Conservation (phyloP, 2,797 vertebrate genomes). For the Chromobotia macracanthus region DNA sequence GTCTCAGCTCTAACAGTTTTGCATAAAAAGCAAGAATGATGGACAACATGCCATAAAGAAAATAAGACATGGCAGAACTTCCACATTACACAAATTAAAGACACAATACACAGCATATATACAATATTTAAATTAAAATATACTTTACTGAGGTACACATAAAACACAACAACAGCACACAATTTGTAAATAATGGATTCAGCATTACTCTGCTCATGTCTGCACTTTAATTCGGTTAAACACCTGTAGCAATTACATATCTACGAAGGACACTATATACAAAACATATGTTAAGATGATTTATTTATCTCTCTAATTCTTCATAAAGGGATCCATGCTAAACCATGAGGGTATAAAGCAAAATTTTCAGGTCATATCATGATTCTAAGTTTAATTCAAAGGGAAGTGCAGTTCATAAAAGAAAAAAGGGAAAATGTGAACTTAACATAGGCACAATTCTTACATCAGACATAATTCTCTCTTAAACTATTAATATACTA, state of each 20-base stretch:
- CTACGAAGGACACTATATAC: constrained; percentile 1
- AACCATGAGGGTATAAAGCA: constrained; percentile 8
- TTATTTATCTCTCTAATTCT: constrained; percentile 1
- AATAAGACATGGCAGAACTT: constrained; percentile 13
- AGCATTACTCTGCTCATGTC: constrained; percentile 9
- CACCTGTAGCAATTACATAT: constrained; percentile 3
- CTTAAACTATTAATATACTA: background rate
- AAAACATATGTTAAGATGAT: background rate
- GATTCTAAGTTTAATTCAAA: constrained; percentile 12
- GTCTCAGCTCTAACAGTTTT: constrained; percentile 97
- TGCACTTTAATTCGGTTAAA: constrained; percentile 14
- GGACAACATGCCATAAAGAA: background rate
- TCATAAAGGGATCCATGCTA: background rate
- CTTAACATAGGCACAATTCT: background rate
- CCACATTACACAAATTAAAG: constrained; percentile 28
- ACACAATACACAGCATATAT: constrained; percentile 24
- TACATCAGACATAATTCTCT: constrained; percentile 2
- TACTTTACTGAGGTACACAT: constrained; percentile 4
- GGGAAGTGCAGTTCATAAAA: background rate
- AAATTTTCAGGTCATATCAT: background rate
- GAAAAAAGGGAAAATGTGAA: background rate
- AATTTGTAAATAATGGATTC: constrained; percentile 12
- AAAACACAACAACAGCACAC: background rate
- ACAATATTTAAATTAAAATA: background rate
- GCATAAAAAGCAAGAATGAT: constrained; percentile 73